Percentiles rank a stretch among this genome's conserved stretches.
Conservation (phyloP, 2,797 vertebrate genomes). For the Aldrovandia affinis region DNA sequence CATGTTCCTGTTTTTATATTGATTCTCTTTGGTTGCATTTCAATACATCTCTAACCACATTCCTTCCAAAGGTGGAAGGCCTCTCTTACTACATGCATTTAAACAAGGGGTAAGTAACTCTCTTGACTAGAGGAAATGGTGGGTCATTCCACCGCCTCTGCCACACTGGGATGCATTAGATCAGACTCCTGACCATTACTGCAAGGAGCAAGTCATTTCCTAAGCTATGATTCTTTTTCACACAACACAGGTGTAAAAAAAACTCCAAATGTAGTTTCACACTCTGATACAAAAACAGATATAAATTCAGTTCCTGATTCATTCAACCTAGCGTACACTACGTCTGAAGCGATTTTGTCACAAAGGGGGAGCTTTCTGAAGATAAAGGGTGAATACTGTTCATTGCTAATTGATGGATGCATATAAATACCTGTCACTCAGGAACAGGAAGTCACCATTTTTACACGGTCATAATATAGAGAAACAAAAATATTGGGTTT, state of each 20-base stretch:
- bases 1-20: constrained; percentile 44
- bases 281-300: neutral
- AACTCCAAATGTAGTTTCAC: constrained; percentile 4
- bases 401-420: neutral
- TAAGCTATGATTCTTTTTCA: constrained; percentile 18
- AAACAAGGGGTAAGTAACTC: constrained; percentile 25
- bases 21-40: constrained; percentile 43
- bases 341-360: constrained; percentile 16
- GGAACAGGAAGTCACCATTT: neutral
- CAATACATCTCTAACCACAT: constrained; percentile 36
- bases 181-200: constrained; percentile 26
- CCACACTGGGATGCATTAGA: constrained; percentile 31
- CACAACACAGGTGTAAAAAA: constrained; percentile 33
- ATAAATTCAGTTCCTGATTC: constrained; percentile 23
- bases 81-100: constrained; percentile 33
- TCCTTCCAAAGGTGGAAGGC: constrained; percentile 17
- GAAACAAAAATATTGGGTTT: neutral
- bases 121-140: constrained; percentile 39
- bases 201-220: constrained; percentile 25
- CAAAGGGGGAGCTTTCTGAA: constrained; percentile 18
- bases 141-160: constrained; percentile 27
- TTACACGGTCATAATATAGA: neutral
- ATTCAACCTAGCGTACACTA: constrained; percentile 6
- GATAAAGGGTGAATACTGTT: neutral
- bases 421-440: neutral